These are phyloP conservation scores for Sylvia atricapilla DNA, from an alignment of 2,113 vertebrate species.

Conservation along the genomic window DNA sequence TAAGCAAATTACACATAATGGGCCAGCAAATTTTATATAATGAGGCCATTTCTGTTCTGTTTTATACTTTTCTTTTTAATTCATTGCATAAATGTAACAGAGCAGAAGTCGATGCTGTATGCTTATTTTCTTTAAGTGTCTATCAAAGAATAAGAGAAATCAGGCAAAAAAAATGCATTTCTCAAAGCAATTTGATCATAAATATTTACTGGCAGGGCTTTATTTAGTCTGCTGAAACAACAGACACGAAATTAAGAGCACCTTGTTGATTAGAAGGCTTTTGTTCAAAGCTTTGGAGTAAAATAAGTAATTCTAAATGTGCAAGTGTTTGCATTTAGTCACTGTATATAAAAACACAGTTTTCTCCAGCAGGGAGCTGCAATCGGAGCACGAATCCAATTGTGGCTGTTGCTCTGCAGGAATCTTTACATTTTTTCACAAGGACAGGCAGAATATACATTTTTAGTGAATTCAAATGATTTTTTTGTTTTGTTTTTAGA, in stretches of 20 bases:
- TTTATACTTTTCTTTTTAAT: slow-evolving; percentile 12
- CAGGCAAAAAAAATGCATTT: not conserved
- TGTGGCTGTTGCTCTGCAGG: not conserved
- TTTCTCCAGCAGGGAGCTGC: not conserved
- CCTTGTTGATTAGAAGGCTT: not conserved
- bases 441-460: not conserved
- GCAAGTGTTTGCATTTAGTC: not conserved
- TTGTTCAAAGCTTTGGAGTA: not conserved
- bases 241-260: not conserved
- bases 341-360: not conserved
- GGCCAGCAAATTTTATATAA: slow-evolving; percentile 43
- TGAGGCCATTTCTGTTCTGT: slow-evolving; percentile 13
- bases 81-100: not conserved
- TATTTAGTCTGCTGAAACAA: not conserved
- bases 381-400: not conserved
- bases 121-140: slow-evolving; percentile 4
- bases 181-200: not conserved
- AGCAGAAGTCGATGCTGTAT: not conserved
- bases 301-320: not conserved
- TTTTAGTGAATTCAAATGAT: slow-evolving; percentile 18
- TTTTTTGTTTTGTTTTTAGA: not conserved
- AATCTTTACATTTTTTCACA: not conserved
- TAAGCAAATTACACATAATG: slow-evolving; percentile 18
- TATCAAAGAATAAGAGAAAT: not conserved
- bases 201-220: slow-evolving; percentile 19